Percentiles rank a stretch among this genome's conserved stretches.
Conservation (phyloP, 1,140 invertebrate genomes). For the Drosophila lini region DNA sequence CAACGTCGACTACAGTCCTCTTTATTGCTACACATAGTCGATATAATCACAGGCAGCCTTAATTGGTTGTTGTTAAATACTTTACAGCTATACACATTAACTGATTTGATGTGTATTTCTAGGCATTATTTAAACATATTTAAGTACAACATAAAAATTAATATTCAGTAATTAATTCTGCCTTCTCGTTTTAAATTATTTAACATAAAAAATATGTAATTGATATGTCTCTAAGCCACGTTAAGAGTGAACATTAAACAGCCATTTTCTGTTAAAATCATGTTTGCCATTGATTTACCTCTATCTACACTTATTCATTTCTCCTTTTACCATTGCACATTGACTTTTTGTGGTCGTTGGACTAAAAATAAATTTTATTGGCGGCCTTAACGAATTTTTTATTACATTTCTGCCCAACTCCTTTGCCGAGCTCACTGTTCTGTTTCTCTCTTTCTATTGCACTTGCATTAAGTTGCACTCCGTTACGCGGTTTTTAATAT, state of each 20-base stretch:
- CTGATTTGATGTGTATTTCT: too few species aligned
- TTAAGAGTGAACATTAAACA: not conserved
- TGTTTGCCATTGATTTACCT: not conserved
- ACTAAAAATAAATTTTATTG: not conserved
- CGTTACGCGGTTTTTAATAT: conserved; percentile 73
- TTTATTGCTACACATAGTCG: not conserved
- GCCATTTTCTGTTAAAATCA: not conserved
- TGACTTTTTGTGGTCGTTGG: conserved; percentile 9
- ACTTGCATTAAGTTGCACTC: conserved; percentile 74
- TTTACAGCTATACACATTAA: too few species aligned
- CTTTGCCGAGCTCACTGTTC: conserved; percentile 27
- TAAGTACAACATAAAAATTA: too few species aligned
- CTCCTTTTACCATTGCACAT: not conserved
- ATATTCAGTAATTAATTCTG: too few species aligned
- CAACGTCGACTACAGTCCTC: not conserved
- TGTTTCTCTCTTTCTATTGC: conserved; percentile 26
- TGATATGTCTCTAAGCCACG: not conserved
- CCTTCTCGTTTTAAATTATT: too few species aligned
- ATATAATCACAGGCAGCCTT: not conserved
- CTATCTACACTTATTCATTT: not conserved
- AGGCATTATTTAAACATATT: too few species aligned
- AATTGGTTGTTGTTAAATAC: not conserved
- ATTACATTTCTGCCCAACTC: conserved; percentile 58
- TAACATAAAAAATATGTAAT: not conserved
- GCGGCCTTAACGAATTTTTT: conserved; percentile 39